These are phyloP conservation scores for Psilopsiagon aurifrons DNA, from an alignment of 2,113 vertebrate species.

Conservation along the genomic window DNA sequence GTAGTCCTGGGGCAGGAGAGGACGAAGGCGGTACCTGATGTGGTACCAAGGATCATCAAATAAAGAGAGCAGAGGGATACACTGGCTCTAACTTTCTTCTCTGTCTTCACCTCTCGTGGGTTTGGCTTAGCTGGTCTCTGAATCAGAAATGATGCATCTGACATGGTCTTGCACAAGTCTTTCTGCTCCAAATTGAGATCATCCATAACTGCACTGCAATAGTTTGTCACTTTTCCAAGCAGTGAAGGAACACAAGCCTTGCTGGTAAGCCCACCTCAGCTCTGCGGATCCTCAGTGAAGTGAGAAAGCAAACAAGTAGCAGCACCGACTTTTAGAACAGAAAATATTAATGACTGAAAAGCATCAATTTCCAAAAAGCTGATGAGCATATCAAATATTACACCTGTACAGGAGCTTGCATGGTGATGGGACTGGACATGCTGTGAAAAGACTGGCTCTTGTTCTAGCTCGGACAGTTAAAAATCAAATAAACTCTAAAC, in stretches of 20 bases:
- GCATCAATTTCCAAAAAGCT: background rate
- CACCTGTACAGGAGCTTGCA: background rate
- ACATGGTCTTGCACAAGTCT: background rate
- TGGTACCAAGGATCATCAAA: accelerated
- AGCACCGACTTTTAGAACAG: background rate
- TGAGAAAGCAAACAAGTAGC: background rate
- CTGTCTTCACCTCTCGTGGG: background rate
- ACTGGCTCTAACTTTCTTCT: background rate
- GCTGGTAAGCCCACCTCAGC: background rate
- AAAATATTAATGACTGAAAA: background rate
- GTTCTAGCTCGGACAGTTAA: background rate
- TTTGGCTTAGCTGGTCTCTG: background rate
- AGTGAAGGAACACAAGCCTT: background rate
- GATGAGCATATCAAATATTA: background rate
- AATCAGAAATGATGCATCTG: background rate
- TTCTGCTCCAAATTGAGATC: background rate
- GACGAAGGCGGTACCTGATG: background rate
- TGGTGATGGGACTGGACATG: background rate
- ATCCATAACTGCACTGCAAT: background rate
- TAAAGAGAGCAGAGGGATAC: background rate
- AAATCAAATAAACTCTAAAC: background rate
- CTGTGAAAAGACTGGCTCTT: background rate
- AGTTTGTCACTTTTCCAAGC: background rate
- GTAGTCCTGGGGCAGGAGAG: background rate
- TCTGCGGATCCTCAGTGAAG: background rate